Conservation (phyloP, 1,140 invertebrate species). For the Drosophila busckii region DNA sequence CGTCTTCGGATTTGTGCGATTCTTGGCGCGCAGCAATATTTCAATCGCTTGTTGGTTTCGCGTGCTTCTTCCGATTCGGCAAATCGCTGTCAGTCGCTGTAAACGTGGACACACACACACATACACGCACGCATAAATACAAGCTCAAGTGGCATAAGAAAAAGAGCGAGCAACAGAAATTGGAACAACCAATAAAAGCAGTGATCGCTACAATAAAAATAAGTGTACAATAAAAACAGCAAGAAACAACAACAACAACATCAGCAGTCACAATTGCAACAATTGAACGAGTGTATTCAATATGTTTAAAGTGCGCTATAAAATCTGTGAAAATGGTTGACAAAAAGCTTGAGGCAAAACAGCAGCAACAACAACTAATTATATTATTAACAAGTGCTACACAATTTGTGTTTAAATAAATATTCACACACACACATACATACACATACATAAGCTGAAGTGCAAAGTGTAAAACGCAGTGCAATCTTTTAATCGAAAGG, state of each 20-base stretch:
- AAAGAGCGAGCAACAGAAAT: slow-evolving; percentile 63
- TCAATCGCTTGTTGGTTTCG: slow-evolving; percentile 36
- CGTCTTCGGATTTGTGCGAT: slow-evolving; percentile 78
- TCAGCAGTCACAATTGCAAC: slow-evolving; percentile 14
- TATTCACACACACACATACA: slow-evolving; percentile 25
- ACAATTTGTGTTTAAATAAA: slow-evolving; percentile 34
- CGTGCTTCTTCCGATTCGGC: slow-evolving; percentile 49
- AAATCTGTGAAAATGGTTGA: slow-evolving; percentile 76
- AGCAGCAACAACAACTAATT: slow-evolving; percentile 16
- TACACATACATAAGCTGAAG: slow-evolving; percentile 27
- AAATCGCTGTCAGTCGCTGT: no score
- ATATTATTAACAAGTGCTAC: slow-evolving; percentile 22
- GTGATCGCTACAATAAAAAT: slow-evolving; percentile 17
- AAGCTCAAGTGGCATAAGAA: slow-evolving; percentile 51
- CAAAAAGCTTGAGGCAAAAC: slow-evolving; percentile 39
- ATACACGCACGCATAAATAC: slow-evolving; percentile 5
- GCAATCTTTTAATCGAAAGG: slow-evolving; percentile 50
- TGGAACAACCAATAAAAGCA: slow-evolving; percentile 59
- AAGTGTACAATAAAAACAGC: slow-evolving; percentile 34
- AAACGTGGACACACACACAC: slow-evolving; percentile 49
- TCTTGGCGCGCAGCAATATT: slow-evolving; percentile 28
- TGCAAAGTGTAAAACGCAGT: slow-evolving; percentile 35
- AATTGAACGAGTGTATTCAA: slow-evolving; percentile 17
- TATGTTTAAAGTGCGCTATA: slow-evolving; percentile 51
- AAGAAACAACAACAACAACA: slow-evolving; percentile 16